These are phyloP conservation scores for Ypsolopha sequella DNA, from an alignment of 2,888 invertebrate species.

Conservation along the genomic window DNA sequence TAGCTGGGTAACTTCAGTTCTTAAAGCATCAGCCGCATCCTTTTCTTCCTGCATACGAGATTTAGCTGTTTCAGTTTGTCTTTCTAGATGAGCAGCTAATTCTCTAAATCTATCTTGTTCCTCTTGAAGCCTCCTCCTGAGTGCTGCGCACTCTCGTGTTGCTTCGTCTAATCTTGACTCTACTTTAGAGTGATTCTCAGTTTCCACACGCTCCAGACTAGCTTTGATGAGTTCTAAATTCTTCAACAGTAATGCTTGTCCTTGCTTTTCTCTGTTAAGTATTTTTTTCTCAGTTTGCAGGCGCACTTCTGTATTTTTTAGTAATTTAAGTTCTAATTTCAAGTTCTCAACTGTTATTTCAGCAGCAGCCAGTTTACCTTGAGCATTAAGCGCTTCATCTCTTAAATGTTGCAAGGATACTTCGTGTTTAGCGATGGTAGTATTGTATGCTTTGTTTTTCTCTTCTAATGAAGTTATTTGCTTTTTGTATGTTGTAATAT, in stretches of 20 bases:
- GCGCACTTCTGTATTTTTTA: slow-evolving; percentile 82
- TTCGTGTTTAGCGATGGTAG: slow-evolving; percentile 88
- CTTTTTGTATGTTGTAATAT: slow-evolving; percentile 83
- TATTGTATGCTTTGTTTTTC: slow-evolving; percentile 84
- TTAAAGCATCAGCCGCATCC: slow-evolving; percentile 72
- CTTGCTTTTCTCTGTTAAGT: slow-evolving; percentile 80
- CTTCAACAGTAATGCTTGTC: slow-evolving; percentile 82
- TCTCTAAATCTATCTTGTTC: slow-evolving; percentile 87
- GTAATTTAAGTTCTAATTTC: slow-evolving; percentile 80
- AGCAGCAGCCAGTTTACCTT: slow-evolving; percentile 77
- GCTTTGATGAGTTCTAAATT: slow-evolving; percentile 93
- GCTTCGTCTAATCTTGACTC: slow-evolving; percentile 84
- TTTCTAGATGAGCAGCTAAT: slow-evolving; percentile 76
- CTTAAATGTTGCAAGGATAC: slow-evolving; percentile 83
- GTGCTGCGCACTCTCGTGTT: slow-evolving; percentile 81
- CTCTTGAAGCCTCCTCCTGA: slow-evolving; percentile 83
- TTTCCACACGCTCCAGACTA: slow-evolving; percentile 87
- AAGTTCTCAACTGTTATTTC: slow-evolving; percentile 84
- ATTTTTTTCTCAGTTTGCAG: slow-evolving; percentile 86
- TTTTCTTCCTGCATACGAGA: slow-evolving; percentile 81
- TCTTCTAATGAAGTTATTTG: slow-evolving; percentile 90
- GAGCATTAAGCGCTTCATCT: slow-evolving; percentile 81
- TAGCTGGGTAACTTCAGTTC: slow-evolving; percentile 69
- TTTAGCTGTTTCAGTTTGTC: slow-evolving; percentile 76
- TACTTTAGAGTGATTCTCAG: slow-evolving; percentile 80